Percentiles rank a stretch among this genome's conserved stretches.
Conservation (phyloP, 2,888 invertebrate species). For the Meta bourneti region DNA sequence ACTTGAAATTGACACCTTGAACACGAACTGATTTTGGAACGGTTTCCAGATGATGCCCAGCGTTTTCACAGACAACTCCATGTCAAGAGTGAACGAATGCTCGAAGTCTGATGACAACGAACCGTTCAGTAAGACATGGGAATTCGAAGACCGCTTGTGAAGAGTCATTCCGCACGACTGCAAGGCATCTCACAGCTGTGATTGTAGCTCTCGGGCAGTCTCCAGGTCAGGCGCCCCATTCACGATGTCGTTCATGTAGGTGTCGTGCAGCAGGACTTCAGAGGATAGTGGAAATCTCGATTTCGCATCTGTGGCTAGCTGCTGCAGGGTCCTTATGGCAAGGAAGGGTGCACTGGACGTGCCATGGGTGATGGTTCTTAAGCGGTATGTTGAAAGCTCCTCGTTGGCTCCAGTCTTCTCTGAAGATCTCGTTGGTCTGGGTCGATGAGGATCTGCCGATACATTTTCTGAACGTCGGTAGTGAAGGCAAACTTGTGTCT, state of each 20-base stretch:
- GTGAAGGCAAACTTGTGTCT: constrained; percentile 19
- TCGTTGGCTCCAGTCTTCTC: background rate
- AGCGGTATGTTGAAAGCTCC: background rate
- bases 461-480: constrained; percentile 36
- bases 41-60: constrained; percentile 15
- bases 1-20: background rate
- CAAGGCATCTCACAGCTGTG: background rate
- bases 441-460: constrained; percentile 23
- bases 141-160: constrained; percentile 11
- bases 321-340: constrained; percentile 11
- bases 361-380: constrained; percentile 15
- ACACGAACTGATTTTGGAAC: background rate
- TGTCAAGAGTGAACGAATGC: background rate
- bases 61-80: background rate
- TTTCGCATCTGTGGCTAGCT: constrained; percentile 25
- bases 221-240: background rate
- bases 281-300: background rate
- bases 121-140: background rate
- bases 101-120: background rate
- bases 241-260: constrained; percentile 22
- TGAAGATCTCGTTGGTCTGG: constrained; percentile 17
- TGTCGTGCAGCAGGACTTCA: background rate
- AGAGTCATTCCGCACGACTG: background rate
- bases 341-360: background rate
- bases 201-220: background rate